A percentile compares a stretch with the other conserved stretches of the same genome.
Evolutionary conservation across 2,797 vertebrate genomes (phyloP).

Genomic region (Phrynocephalus guinanensis): DNA sequence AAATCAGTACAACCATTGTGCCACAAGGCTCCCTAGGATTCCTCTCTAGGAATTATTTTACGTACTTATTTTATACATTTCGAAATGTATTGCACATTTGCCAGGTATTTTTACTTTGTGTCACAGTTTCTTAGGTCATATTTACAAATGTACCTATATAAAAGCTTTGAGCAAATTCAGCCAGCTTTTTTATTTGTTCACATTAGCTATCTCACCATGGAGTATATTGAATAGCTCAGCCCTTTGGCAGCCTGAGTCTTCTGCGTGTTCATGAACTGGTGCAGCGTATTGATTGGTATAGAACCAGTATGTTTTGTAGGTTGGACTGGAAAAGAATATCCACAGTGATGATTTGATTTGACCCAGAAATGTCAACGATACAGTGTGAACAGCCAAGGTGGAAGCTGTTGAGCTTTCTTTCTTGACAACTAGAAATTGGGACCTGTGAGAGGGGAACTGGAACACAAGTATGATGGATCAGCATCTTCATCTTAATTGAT

Average conservation of each 20-base stretch:
- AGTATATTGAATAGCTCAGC: neutral
- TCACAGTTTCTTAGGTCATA: neutral
- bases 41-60: neutral
- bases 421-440: neutral
- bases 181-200: neutral
- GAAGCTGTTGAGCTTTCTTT: neutral
- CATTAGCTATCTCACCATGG: neutral
- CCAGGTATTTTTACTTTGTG: neutral
- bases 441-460: neutral
- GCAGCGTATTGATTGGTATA: neutral
- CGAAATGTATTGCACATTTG: constrained; percentile 14
- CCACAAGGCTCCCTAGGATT: too few species aligned
- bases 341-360: neutral
- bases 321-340: neutral
- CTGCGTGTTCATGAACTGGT: neutral
- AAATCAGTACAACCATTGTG: too few species aligned
- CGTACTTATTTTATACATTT: neutral
- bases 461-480: constrained; percentile 16
- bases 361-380: neutral
- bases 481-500: constrained; percentile 26
- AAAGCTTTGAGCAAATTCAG: neutral
- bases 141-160: neutral
- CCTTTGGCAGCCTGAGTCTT: neutral
- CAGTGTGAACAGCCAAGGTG: neutral
- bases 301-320: neutral